Base-by-base conservation (phyloP, 2,797 vertebrate species). In the Melanotaenia pygmaea region DNA sequence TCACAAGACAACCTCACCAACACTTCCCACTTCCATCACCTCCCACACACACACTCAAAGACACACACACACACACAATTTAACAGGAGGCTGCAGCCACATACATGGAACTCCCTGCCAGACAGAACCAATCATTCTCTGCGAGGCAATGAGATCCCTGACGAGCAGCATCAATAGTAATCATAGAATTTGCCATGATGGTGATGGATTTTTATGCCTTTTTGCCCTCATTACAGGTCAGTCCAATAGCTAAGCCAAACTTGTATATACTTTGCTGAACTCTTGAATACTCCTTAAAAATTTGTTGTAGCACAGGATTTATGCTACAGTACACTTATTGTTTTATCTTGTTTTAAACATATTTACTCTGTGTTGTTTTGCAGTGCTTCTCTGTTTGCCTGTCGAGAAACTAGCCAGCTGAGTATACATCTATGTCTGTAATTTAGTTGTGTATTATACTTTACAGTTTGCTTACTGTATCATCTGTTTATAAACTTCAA, bases 121-220 rank as follows among this genome's bases (percentile, higher is more conserved):
- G 89, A 89, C 86, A 91, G 79, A 88, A 89, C 86, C 88, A 91
- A 92, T 92, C 89, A 88, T 79, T 90, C 82, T 80, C 26, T 7
- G 76, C 5, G 26, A 86, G 66, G 83, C 88, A 86, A 87, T 89
- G 88, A 87, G 87, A 88, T 91, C 84, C 83, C 86, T 90, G 90
- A 93, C 91, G 90, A 91, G 89, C 80, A 79, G 88, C 86, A 90
- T 93, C 91, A 92, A 90, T 93, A 91, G 89, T 89, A 88, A 92
- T 93, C 91, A 91, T 87, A 81, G 86, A 72, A 88, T 91, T 87
- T 90, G 83, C 85, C 83, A 67, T 85, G 89, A 89, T 76, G 74
- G 70, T 84, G 86, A 92, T 92, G 84, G 84, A 92, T 90, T 92
- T 89, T 80, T 88, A 88, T 91, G 89, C 83, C 86, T 85, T 91